Base-by-base conservation (phyloP, 2,888 invertebrate genomes). In the Himalopsyche anomala region DNA sequence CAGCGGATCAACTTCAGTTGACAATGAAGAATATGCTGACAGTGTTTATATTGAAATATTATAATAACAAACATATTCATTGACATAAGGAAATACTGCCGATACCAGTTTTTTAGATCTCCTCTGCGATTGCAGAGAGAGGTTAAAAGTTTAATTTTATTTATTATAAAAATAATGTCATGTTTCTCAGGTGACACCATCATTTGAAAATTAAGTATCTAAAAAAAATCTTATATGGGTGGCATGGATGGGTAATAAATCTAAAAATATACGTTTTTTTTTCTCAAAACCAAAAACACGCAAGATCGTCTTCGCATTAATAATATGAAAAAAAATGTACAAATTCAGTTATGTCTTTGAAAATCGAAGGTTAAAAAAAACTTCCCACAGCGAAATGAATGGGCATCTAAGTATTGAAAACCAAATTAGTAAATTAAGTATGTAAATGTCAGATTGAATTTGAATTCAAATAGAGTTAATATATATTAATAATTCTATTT, bases 401-500 rank as follows among this genome's bases (percentile, higher is more conserved):
- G 11, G 62, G n/a, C 62, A 62, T 28, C 56, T n/a, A 62, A 62
- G 62, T 28, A 62, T 62, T 62, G 62, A 81, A 81, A 81, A n/a
- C 19, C 42, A 45, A 81, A 81, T 81, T 81, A 81, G 81, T 81
- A 81, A 81, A 45, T 81, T 81, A 28, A 42, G 51, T 42, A 81
- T 81, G 81, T 81, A 81, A 81, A 45, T 81, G 81, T 81, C 81
- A 81, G 19, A 81, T n/a, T 51, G 12, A 81, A 42, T 81, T 81
- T 62, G 62, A 62, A 62, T 62, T 28, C 62, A 62, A 62, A 62
- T 62, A 19, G 0, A 62, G 19, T 62, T 62, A 15, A 5, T 62
- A n/a, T 19, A n/a, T 8, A 56, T 0, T 56, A 17, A 19, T 56
- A 45, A 9, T 45, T 45, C 8, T 45, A 45, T 11, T 45, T 45